Evolutionary conservation across 2,888 invertebrate species (phyloP).

Genomic region (Ochropleura plecta): DNA sequence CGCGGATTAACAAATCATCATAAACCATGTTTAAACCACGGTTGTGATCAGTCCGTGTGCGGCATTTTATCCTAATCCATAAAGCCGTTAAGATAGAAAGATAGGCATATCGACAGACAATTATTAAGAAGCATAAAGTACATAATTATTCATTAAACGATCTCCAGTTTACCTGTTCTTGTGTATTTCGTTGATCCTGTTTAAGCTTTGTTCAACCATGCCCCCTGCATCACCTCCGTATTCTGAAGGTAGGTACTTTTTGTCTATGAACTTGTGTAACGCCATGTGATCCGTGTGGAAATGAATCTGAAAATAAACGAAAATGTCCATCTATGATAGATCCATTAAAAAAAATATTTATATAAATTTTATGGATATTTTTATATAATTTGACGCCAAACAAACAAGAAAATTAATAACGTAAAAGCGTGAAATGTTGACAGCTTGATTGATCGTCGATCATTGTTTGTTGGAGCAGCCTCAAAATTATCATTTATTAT

Average conservation of each 20-base stretch:
- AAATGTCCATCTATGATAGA: not conserved
- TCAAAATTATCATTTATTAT: too few species aligned
- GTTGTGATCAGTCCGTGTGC: not conserved
- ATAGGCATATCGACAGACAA: not conserved
- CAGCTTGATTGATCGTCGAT: too few species aligned
- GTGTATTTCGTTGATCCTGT: conserved; percentile 84
- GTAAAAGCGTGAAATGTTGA: too few species aligned
- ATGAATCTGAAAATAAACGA: conserved; percentile 87
- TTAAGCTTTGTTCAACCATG: conserved; percentile 87
- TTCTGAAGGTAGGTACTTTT: conserved; percentile 92
- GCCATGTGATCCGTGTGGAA: conserved; percentile 92
- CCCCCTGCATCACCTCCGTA: conserved; percentile 92
- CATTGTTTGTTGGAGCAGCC: too few species aligned
- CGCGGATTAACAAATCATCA: not conserved
- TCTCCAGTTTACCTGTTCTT: conserved; percentile 43
- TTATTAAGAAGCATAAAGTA: not conserved
- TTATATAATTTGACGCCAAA: too few species aligned
- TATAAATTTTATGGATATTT: too few species aligned
- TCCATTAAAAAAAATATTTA: not conserved
- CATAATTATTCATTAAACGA: not conserved
- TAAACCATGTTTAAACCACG: not conserved
- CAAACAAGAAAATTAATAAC: too few species aligned
- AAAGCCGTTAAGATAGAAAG: not conserved
- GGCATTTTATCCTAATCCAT: not conserved
- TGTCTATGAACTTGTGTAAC: conserved; percentile 90